Percentiles rank a stretch among this genome's conserved stretches.
Conservation (phyloP, 2,113 vertebrate genomes). For the Aptenodytes forsteri region DNA sequence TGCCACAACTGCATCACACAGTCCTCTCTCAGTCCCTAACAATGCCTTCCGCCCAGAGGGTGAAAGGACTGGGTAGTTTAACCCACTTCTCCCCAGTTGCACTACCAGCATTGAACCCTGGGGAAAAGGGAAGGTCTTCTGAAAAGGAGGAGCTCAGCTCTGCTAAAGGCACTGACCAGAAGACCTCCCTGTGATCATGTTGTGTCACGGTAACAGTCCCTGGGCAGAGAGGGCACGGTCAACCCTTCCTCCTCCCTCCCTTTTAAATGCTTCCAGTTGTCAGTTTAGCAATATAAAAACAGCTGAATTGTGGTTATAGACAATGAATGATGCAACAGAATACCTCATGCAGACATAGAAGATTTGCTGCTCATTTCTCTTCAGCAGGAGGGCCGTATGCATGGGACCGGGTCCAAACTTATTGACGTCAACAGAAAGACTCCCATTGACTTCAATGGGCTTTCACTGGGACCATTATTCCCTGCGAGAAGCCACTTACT, state of each 20-base stretch:
- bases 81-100: not conserved
- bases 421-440: not conserved
- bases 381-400: conserved; percentile 31
- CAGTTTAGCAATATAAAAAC: not conserved
- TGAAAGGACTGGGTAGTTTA: not conserved
- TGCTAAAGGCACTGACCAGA: not conserved
- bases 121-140: not conserved
- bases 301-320: conserved; percentile 11
- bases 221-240: not conserved
- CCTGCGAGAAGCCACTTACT: not conserved
- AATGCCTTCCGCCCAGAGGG: rapidly evolving
- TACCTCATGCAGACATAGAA: not conserved
- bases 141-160: not conserved
- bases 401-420: not conserved
- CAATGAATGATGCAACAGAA: conserved; percentile 1
- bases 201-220: not conserved
- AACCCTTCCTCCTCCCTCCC: not conserved
- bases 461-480: not conserved
- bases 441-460: not conserved
- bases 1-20: not conserved
- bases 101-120: rapidly evolving
- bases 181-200: not conserved
- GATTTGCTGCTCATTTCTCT: conserved; percentile 38
- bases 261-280: not conserved
- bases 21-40: not conserved